Evolutionary conservation across 2,888 invertebrate genomes (phyloP), one percentile per base, ranked within the genome.

Genomic region (Cheilosia impressa): DNA sequence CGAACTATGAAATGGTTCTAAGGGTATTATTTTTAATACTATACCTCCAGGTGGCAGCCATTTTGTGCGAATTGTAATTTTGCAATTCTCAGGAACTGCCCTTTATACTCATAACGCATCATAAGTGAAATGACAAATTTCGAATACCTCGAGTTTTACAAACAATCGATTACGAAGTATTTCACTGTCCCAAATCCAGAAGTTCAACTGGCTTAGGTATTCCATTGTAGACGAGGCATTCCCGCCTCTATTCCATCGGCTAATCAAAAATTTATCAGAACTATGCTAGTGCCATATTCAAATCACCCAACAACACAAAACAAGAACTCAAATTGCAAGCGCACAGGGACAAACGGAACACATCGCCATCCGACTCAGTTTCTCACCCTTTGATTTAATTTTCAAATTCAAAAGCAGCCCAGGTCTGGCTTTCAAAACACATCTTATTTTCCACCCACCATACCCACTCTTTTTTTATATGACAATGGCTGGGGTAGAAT

Each of bases 231-330:
- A 13, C 5, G 2, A 45, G 17, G 45, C n/a, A n/a, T 45, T n/a
- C 17, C 17, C 15, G n/a, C 45, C 43, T 2, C 4, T 43, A n/a
- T 17, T 68, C 45, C 47, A 47, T 62, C 31, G 62, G 80, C 80
- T 73, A 68, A 80, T 80, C 73, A 73, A 73, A 80, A 68, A 17
- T 60, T 41, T 68, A 31, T 34, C 50, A 45, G n/a, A 15, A n/a
- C 43, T 24, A 53, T 57, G 62, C 27, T n/a, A 38, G n/a, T 10
- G 57, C 55, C 43, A 63, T 9, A 73, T 9, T 31, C 15, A 63
- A 31, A 55, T 31, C 6, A 31, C 47, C 53, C 55, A 3, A 31
- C 17, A 63, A 31, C 19, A 45, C 52, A 60, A 41, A 45, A 34
- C 38, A 17, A 34, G 17, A 60, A 45, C 10, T 24, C 9, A 38